Conservation (phyloP, 2,113 vertebrate species). For the Gadus macrocephalus region DNA sequence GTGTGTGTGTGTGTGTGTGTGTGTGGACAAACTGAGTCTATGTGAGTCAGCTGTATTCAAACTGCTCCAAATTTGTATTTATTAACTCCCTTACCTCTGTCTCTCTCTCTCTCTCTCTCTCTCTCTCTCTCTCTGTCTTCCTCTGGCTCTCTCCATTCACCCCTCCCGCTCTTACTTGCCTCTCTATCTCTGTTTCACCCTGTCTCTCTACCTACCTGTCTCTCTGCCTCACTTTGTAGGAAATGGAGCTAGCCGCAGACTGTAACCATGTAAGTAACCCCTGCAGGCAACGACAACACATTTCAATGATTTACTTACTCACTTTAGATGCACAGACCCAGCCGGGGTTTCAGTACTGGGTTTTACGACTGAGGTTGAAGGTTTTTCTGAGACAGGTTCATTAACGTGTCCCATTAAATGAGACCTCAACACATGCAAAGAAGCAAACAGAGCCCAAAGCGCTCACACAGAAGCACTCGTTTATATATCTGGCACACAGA, state of each 20-base stretch:
- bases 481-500: neutral
- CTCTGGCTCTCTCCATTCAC: too few species aligned
- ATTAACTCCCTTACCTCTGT: neutral
- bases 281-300: neutral
- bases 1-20: neutral
- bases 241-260: conserved; percentile 87
- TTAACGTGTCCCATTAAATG: neutral
- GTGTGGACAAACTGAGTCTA: neutral
- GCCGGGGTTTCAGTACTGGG: too few species aligned
- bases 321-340: too few species aligned
- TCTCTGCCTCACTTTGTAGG: conserved; percentile 61
- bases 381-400: too few species aligned
- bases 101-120: neutral
- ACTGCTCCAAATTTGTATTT: neutral
- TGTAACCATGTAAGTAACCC: conserved; percentile 94
- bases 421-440: neutral
- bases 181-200: neutral
- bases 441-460: neutral
- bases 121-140: neutral
- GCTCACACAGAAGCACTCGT: neutral
- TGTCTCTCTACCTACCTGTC: neutral
- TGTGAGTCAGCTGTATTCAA: neutral
- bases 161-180: neutral
- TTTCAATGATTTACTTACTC: neutral
- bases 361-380: too few species aligned